Percentiles rank a stretch among this genome's conserved stretches.
phyloP scores from a whole-genome alignment of 2,113 vertebrate species.

The Ancistrus triradiatus region DNA sequence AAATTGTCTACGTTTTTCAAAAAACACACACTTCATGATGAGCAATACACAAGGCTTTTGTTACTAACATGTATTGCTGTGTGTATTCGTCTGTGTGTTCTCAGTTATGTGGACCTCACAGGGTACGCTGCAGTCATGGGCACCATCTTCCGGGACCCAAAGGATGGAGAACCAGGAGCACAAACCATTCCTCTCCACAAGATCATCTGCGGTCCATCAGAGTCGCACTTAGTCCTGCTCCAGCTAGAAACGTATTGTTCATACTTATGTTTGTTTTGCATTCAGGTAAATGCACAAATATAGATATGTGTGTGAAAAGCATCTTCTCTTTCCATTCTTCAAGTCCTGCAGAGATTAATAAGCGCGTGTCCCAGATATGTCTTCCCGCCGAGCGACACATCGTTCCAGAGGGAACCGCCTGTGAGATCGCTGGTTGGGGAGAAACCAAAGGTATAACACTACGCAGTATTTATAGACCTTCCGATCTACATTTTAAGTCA shows the following conservation, averaged over 20 bases:
- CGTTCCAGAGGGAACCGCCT: slow-evolving; percentile 74
- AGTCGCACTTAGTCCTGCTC: slow-evolving; percentile 88
- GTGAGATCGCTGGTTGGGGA: slow-evolving; percentile 94
- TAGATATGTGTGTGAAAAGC: neutral
- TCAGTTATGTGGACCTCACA: slow-evolving; percentile 75
- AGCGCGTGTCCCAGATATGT: slow-evolving; percentile 86
- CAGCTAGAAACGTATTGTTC: slow-evolving; percentile 77
- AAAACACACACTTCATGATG: neutral
- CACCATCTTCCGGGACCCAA: slow-evolving; percentile 78
- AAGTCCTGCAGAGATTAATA: slow-evolving; percentile 78
- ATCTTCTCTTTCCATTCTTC: neutral
- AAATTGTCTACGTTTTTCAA: slow-evolving; percentile 32
- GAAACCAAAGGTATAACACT: slow-evolving; percentile 81
- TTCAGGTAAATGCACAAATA: neutral
- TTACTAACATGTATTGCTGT: neutral
- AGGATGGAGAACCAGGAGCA: slow-evolving; percentile 70
- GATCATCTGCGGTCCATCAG: slow-evolving; percentile 84
- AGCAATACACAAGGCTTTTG: neutral
- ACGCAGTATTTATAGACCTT: neutral
- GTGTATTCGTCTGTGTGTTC: slow-evolving; percentile 27
- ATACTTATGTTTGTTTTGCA: neutral
- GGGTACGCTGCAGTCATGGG: slow-evolving; percentile 88
- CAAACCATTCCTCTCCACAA: slow-evolving; percentile 77
- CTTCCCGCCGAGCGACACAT: slow-evolving; percentile 85
- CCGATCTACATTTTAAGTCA: slow-evolving; percentile 1